Base-by-base conservation (phyloP, 1,140 invertebrate genomes). In the Samia ricini region DNA sequence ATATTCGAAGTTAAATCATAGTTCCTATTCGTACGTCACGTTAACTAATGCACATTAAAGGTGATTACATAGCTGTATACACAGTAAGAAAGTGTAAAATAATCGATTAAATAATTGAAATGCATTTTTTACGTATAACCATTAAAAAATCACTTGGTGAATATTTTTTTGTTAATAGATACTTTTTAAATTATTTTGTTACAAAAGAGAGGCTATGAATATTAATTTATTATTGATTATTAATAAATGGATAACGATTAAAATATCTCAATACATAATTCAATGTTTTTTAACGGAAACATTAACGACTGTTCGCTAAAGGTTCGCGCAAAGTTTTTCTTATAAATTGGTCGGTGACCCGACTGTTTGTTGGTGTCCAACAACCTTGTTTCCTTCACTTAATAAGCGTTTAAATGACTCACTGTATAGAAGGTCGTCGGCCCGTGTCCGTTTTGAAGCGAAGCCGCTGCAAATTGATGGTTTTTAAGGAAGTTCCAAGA, bases 391-490 rank as follows among this genome's bases (percentile, higher is more conserved):
- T 85, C 77, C 67, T 77, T 71, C 67, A 77, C 58, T 72, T 81
- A 77, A 80, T 76, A 68, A 72, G 63, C 60, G 70, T 71, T 68
- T 69, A 75, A 75, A 82, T 85, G 83, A 85, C 68, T 85, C 83
- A 85, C 61, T 52, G 66, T 65, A 58, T 51, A 65, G 77, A 83
- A 86, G 83, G 83, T 84, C 81, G 73, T 77, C 71, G 79, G 74
- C 79, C 83, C 68, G 71, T 51, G 72, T 72, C 57, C 57, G 69
- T 72, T 59, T 42, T 71, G 58, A 76, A 75, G 70, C 72, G 74
- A 77, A 73, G 76, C 75, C 79, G 74, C 66, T 63, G 71, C 76
- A 85, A 83, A 81, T 80, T 83, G 77, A 77, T 77, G 77, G 70
- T 76, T 75, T 67, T 71, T 69, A 64, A 76, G 73, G 68, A 72